Evolutionary conservation across 2,797 vertebrate genomes (phyloP), one percentile per base, ranked within the genome.

Genomic region (Columba guinea): DNA sequence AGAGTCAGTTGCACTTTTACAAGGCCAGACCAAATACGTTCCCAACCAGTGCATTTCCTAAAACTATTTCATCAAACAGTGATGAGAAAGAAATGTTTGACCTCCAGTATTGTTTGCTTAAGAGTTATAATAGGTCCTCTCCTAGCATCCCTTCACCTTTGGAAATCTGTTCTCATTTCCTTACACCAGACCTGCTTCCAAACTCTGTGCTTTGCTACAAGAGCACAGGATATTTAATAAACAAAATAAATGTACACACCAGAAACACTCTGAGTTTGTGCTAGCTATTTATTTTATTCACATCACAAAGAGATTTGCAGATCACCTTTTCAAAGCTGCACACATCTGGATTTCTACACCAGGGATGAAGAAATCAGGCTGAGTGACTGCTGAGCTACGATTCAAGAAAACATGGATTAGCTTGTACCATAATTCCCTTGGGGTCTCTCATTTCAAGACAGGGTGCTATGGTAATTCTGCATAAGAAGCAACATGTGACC

Each of bases 201-300:
- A 88, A 91, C 1, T 2, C 51, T 81, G 76, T 62, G 56, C 32
- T 92, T 95, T 94, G 74, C 82, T 86, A 90, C 44, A 56, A 93
- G 11, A 84, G 11, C 64, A 49, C 89, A 86, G 56, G 35, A 63
- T 20, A 73, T 91, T 76, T 81, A 91, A 91, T 89, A 90, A 96
- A 90, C 87, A 96, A 91, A 94, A 91, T 78, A 94, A 92, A 73
- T 49, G 74, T 60, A 93, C 35, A 30, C 68, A 87, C 55, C 35
- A 93, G 80, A 89, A 90, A 90, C 64, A 65, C 63, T 83, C 84
- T 53, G 49, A 81, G 23, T 84, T 93, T 94, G 55, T 76, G 74
- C 76, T 85, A 75, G 87, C 5, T 96, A 71, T 94, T 93, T 94
- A 84, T 96, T 95, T 94, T 92, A 65, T 84, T 95, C 67, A 59